Evolutionary conservation across 1,140 invertebrate species (phyloP).

Genomic region (Sarcophaga bullata): DNA sequence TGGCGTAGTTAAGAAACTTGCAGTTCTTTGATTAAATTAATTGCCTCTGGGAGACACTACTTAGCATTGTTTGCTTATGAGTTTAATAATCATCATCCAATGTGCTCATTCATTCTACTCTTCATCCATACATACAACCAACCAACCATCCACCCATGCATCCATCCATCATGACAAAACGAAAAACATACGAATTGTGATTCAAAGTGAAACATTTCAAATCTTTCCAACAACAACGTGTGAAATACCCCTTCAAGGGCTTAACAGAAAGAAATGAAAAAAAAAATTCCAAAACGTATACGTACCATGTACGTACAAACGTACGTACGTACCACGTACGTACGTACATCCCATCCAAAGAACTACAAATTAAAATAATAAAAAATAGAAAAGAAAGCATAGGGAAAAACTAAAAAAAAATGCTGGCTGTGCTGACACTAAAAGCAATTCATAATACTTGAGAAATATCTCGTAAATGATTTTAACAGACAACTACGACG

Average conservation of each 20-base stretch:
- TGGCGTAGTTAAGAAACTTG: not conserved
- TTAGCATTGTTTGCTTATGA: not conserved
- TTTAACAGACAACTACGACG: too few relatives aligned
- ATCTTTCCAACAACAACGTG: not conserved
- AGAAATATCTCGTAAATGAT: slow-evolving; percentile 8
- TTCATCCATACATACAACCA: too few relatives aligned
- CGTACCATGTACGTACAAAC: not conserved
- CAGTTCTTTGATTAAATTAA: slow-evolving; percentile 10
- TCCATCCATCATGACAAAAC: too few relatives aligned
- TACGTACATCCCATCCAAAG: too few relatives aligned
- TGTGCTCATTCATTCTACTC: too few relatives aligned
- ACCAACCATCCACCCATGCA: too few relatives aligned
- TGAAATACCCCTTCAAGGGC: slow-evolving; percentile 8
- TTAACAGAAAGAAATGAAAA: not conserved
- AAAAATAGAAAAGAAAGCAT: not conserved
- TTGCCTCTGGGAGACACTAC: not conserved
- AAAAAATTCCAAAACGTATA: not conserved
- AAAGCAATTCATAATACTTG: slow-evolving; percentile 34
- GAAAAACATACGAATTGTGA: not conserved
- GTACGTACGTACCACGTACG: not conserved
- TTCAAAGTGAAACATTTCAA: not conserved
- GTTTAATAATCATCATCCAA: slow-evolving; percentile 4
- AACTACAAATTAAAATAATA: not conserved
- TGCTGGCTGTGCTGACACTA: not conserved
- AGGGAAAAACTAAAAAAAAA: slow-evolving; percentile 1